Percentiles rank a stretch among this genome's conserved stretches.
These are phyloP conservation scores for Dendropsophus ebraccatus DNA, from an alignment of 2,113 vertebrate species.

Conservation along the genomic window DNA sequence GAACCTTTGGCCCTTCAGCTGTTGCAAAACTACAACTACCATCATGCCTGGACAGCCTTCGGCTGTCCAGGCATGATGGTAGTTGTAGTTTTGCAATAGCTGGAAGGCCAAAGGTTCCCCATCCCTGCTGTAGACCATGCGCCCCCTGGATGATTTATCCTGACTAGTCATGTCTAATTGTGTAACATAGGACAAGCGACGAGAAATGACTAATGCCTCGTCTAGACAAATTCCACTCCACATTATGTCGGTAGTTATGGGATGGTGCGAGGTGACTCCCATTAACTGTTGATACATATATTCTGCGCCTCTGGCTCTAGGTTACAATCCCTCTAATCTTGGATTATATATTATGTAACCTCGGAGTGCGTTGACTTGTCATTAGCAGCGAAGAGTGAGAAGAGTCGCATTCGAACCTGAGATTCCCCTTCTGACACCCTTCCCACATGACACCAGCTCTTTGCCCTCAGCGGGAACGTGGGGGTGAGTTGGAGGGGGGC, in stretches of 20 bases:
- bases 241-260: not conserved
- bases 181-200: not conserved
- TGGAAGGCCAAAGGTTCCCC: no score
- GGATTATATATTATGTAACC: slow-evolving; percentile 78
- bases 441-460: slow-evolving; percentile 32
- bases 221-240: not conserved
- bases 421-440: slow-evolving; percentile 50
- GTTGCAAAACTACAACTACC: no score
- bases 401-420: slow-evolving; percentile 50
- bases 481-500: not conserved
- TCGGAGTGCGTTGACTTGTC: slow-evolving; percentile 61
- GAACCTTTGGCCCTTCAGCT: no score
- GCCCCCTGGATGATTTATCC: not conserved
- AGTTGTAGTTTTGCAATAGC: no score
- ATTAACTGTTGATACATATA: slow-evolving; percentile 48
- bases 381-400: slow-evolving; percentile 46
- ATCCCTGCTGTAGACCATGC: no score
- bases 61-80: no score
- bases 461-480: slow-evolving; percentile 35
- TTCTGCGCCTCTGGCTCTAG: slow-evolving; percentile 62
- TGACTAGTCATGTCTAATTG: not conserved
- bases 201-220: not conserved
- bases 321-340: slow-evolving; percentile 75
- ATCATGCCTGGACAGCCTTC: no score
- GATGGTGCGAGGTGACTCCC: slow-evolving; percentile 10